Evolutionary conservation across 1,140 invertebrate genomes (phyloP), one percentile per base, ranked within the genome.

Genomic region (Hyles euphorbiae): DNA sequence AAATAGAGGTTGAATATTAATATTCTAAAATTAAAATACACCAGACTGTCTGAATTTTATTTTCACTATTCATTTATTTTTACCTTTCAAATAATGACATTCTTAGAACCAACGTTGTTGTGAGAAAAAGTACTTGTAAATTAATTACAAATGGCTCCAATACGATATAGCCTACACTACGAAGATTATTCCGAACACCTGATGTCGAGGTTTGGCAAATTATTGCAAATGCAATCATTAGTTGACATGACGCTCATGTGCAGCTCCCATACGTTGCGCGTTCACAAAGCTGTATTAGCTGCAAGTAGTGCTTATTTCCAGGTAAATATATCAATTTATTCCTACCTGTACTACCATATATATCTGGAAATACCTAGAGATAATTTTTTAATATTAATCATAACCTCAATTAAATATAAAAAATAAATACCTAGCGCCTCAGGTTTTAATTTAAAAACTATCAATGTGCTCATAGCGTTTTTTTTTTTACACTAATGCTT

Each of bases 261-360:
- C 72, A 91, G 90, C 63, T 91, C 91, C 9, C 90, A 91, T 56
- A 91, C 90, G 62, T 81, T 93, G 22, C 90, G 90, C 74, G 91
- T 92, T 32, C 92, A 93, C 70, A 90, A 92, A 81, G 86, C 91
- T 12, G 92, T 93, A 46, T 89, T 93, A 22, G 91, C 90, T 47
- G 92, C 92, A 53, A 86, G 82, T 67, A 93, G 92, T 72, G 91
- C 92, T 54, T 93, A 93, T 76, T 93, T 93, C 81, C 89, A 91
- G 78, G 92, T 91, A 77, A 71, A 53, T 68, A 65, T 36, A 10
- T 9, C 43, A 43, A 34, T 50, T 36, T 32, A 50, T 22, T 22
- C 22, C 22, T 22, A 22, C 22, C 22, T 22, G 1, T 22, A 22
- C 22, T 22, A 2, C 2, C 22, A 22, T 22, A 22, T 22, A 22